Evolutionary conservation across 2,797 vertebrate genomes (phyloP).

Genomic region (Phoeniculus purpureus): DNA sequence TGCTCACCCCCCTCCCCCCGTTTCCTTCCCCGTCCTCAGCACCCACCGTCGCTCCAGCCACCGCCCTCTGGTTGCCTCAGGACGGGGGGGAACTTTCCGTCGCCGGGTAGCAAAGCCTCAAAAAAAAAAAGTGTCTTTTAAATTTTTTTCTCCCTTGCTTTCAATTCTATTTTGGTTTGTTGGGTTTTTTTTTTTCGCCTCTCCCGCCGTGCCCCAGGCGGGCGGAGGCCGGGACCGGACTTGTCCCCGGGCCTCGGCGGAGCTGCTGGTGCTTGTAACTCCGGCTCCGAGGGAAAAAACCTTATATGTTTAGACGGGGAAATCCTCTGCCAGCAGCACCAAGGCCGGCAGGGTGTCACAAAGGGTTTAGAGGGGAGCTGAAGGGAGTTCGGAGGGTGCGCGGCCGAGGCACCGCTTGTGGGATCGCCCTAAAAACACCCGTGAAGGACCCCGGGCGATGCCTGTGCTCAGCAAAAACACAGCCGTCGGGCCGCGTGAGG

Average conservation of each 20-base stretch:
- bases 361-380: background rate
- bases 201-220: background rate
- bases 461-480: background rate
- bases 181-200: background rate
- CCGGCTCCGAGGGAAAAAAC: background rate
- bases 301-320: background rate
- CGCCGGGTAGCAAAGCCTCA: background rate
- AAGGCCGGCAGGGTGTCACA: background rate
- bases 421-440: background rate
- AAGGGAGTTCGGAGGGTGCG: background rate
- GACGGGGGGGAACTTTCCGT: background rate
- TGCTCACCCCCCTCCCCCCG: background rate
- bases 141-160: background rate
- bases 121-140: background rate
- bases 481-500: background rate
- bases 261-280: background rate
- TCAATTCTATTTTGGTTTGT: background rate
- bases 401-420: background rate
- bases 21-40: background rate
- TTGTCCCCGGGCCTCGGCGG: background rate
- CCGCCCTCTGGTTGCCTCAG: background rate
- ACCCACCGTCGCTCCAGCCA: background rate
- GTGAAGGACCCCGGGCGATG: background rate
- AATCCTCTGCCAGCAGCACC: background rate
- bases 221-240: background rate